These are phyloP conservation scores for Perca fluviatilis DNA, from an alignment of 2,113 vertebrate genomes.

Conservation along the genomic window DNA sequence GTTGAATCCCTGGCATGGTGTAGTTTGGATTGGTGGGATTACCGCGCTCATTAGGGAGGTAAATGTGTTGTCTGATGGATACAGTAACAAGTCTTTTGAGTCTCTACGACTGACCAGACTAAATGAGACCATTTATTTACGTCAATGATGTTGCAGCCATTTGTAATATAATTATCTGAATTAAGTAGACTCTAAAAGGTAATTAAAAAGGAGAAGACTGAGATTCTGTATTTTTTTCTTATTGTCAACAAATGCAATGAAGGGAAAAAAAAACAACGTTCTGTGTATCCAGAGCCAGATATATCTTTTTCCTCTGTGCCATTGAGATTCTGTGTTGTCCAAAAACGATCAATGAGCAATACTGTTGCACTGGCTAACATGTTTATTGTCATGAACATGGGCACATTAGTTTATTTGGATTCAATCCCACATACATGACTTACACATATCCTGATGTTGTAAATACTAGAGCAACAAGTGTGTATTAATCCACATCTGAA, in stretches of 20 bases:
- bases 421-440: too few species aligned
- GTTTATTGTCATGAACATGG: too few species aligned
- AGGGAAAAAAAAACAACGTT: background rate
- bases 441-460: too few species aligned
- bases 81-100: constrained; percentile 19
- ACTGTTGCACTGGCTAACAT: too few species aligned
- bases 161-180: constrained; percentile 1
- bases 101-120: constrained; percentile 8
- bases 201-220: background rate
- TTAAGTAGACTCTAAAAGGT: constrained; percentile 1
- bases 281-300: too few species aligned
- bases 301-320: too few species aligned
- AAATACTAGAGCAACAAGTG: background rate
- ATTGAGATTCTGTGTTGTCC: too few species aligned
- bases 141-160: background rate
- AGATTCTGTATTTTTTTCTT: background rate
- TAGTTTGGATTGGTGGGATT: constrained; percentile 63
- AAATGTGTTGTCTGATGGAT: constrained; percentile 42
- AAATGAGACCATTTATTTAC: constrained; percentile 36
- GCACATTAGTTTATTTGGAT: too few species aligned
- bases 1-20: constrained; percentile 43
- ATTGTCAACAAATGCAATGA: background rate
- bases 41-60: constrained; percentile 59
- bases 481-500: background rate
- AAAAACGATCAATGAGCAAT: too few species aligned